Conservation (phyloP, 30 jellyfish, hydroid and myxozoan genomes). For the Morbakka virulenta region DNA sequence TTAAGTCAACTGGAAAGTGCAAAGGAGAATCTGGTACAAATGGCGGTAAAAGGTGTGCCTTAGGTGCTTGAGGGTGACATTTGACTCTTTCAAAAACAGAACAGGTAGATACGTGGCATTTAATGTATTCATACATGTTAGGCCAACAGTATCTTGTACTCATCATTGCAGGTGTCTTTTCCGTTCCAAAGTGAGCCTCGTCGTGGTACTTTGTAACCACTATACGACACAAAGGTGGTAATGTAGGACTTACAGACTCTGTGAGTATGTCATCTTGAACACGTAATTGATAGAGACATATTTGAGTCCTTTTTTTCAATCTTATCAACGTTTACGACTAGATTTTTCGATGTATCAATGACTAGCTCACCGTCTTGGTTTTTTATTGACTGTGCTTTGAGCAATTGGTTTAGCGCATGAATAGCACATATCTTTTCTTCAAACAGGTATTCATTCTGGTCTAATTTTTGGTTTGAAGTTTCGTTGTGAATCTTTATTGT, state of each 20-base stretch:
- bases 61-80: conserved; percentile 31
- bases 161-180: not conserved
- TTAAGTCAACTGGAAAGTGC: not conserved
- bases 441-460: conserved; percentile 19
- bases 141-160: conserved; percentile 19
- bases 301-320: conserved; percentile 12
- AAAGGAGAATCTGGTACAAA: conserved; percentile 7
- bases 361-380: conserved; percentile 10
- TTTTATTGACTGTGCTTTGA: not conserved
- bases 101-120: conserved; percentile 37
- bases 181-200: conserved; percentile 9
- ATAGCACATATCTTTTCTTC: not conserved
- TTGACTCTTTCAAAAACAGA: conserved; percentile 18
- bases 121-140: conserved; percentile 14
- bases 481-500: conserved; percentile 18
- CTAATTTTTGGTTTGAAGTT: conserved; percentile 20
- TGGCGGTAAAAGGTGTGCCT: conserved; percentile 3
- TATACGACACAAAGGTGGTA: too few species aligned
- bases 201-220: conserved; percentile 12
- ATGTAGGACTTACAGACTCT: conserved; percentile 35
- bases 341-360: conserved; percentile 1
- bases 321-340: not conserved
- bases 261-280: conserved; percentile 29
- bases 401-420: not conserved
- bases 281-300: conserved; percentile 15